Evolutionary conservation across 2,888 invertebrate species (phyloP).

Genomic region (Gryllus longicercus): DNA sequence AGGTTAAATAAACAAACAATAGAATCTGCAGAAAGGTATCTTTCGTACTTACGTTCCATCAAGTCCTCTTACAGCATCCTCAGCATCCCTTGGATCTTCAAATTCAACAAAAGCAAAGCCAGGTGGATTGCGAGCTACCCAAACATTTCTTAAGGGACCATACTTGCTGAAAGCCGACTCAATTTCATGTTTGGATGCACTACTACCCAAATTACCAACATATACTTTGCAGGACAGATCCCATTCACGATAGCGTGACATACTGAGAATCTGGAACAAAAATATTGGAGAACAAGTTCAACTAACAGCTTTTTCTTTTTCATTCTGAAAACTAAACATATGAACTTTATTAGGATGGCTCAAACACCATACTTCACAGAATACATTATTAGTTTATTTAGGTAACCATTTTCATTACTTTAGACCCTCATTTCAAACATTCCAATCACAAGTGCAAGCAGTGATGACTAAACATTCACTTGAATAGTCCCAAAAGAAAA

Average conservation of each 20-base stretch:
- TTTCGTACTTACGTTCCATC: slow-evolving; percentile 70
- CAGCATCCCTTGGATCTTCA: slow-evolving; percentile 84
- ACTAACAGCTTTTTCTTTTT: too few relatives aligned
- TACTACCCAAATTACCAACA: slow-evolving; percentile 86
- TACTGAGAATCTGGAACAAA: slow-evolving; percentile 42
- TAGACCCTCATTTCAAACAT: too few relatives aligned
- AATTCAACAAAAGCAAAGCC: slow-evolving; percentile 89
- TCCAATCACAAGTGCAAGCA: too few relatives aligned
- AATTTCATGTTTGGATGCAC: slow-evolving; percentile 84
- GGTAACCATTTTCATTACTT: too few relatives aligned
- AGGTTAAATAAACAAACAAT: too few relatives aligned
- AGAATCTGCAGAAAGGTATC: too few relatives aligned
- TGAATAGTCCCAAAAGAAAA: too few relatives aligned
- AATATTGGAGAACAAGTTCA: neutral
- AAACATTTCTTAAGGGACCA: slow-evolving; percentile 84
- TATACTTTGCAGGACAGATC: slow-evolving; percentile 88
- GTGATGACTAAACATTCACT: too few relatives aligned
- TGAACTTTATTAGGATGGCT: too few relatives aligned
- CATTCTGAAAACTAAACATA: too few relatives aligned
- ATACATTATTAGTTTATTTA: too few relatives aligned
- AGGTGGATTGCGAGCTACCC: slow-evolving; percentile 91
- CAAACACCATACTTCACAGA: too few relatives aligned
- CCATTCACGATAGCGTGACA: slow-evolving; percentile 78
- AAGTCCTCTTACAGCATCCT: slow-evolving; percentile 77
- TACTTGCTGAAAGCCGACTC: slow-evolving; percentile 85